Evolutionary conservation across 37 sponge, comb jelly and placozoan genomes (phyloP).

Genomic region (Chondrilla cf. caribensis): DNA sequence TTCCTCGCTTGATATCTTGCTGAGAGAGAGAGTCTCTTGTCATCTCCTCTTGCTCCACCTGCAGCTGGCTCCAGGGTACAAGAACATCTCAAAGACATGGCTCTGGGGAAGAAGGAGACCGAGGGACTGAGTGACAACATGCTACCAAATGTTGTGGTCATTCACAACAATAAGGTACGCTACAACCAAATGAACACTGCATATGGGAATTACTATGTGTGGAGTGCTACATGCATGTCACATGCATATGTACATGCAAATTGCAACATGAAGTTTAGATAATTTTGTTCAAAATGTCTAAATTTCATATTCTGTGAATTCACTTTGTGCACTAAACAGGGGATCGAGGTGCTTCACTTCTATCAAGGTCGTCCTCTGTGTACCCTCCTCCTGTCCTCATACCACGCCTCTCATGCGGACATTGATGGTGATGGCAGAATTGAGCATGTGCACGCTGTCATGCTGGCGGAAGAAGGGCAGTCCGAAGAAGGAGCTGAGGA

Average conservation of each 20-base stretch:
- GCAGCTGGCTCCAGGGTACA: slow-evolving; percentile 14
- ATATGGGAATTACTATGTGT: background rate
- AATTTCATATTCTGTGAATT: too few relatives aligned
- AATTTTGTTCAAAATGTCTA: background rate
- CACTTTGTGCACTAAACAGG: slow-evolving; percentile 35
- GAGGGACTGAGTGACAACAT: background rate
- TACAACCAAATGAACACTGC: too few relatives aligned
- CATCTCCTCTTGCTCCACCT: too few relatives aligned
- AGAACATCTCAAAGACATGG: slow-evolving; percentile 2
- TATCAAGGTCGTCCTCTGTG: slow-evolving; percentile 75
- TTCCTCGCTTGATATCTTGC: too few relatives aligned
- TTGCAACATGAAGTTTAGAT: background rate
- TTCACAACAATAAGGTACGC: slow-evolving; percentile 72
- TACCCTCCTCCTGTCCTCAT: slow-evolving; percentile 63
- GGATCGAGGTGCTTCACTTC: slow-evolving; percentile 72
- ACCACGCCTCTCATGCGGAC: slow-evolving; percentile 71
- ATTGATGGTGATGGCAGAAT: slow-evolving; percentile 75
- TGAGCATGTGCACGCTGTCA: slow-evolving; percentile 67
- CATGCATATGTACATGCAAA: background rate
- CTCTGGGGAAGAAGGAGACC: background rate
- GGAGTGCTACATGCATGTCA: background rate
- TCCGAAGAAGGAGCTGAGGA: background rate
- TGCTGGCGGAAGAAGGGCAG: slow-evolving; percentile 54
- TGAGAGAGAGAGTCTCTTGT: too few relatives aligned
- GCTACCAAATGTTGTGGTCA: slow-evolving; percentile 69